Base-by-base conservation (phyloP, 92 coral and sea anemone species). In the Metridium senile region DNA sequence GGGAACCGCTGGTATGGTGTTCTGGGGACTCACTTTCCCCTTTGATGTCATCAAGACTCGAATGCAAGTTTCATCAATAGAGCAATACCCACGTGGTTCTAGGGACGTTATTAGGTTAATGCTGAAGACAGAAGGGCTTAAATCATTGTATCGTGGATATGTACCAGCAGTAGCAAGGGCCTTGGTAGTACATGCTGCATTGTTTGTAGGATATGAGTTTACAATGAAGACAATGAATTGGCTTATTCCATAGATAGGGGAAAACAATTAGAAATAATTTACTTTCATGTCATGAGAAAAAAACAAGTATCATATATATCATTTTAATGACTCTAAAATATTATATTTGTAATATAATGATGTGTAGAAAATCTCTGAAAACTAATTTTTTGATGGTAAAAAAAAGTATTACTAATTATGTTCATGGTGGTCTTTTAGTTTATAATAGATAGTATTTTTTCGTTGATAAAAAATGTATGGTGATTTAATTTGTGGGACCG, bases 11-110 rank as follows among this genome's bases (percentile, higher is more conserved):
- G 98, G 98, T 0, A 68, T 87, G 31, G 85, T 68, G 6, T 91
- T 82, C 75, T 93, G 98, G 98, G 77, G 75, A 9, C 80, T 88
- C 47, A 78, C 84, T 39, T 82, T 87, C 59, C 97, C 98, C 1
- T 84, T 80, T n/a, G 98, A 93, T 62, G 92, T 84, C 34, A 61
- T 93, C 25, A 86, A 89, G 43, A 90, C 97, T 27, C 82, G 98
- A 30, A 68, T 88, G 54, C 94, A 92, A 85, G 89, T 94, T 17
- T 89, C 98, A 1, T 93, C 98, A 18, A 82, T 71, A 31, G 98
- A 90, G 30, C 70, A 82, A 47, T 93, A 93, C 29, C 93, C 98
- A 0, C 77, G 87, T 21, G 98, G 97, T 8, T 74, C 84, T 11
- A 70, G 91, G 30, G 98, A 88, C 70, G 88, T 88, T 54, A 74